phyloP scores from a whole-genome alignment of 1,140 invertebrate genomes.

The Drosophila trapezifrons region DNA sequence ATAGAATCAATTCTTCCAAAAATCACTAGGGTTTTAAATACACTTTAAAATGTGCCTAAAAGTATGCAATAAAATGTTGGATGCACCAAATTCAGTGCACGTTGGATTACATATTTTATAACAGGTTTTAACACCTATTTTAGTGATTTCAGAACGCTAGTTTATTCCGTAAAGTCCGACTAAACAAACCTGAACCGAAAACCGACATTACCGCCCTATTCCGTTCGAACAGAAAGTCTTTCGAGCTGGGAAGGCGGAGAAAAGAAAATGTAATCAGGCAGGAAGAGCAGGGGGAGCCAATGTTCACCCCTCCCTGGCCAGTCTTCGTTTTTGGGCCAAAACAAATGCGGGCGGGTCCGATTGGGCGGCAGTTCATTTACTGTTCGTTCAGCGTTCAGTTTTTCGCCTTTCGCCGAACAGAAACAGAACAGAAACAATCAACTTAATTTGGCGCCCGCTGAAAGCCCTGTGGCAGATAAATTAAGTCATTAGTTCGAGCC shows the following conservation, averaged over 20 bases:
- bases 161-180: no score
- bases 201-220: no score
- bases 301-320: no score
- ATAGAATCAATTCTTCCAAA: no score
- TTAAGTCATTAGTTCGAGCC: constrained; percentile 84
- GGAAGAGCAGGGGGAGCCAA: constrained; percentile 1
- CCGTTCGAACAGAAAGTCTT: not conserved
- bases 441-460: constrained; percentile 83
- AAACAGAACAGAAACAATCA: constrained; percentile 70
- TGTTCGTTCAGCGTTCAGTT: constrained; percentile 29
- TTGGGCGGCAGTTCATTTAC: constrained; percentile 48
- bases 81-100: no score
- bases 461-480: constrained; percentile 84
- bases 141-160: no score
- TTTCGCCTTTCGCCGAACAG: constrained; percentile 1
- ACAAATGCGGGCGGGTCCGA: constrained; percentile 28
- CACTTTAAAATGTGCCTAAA: no score
- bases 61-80: no score
- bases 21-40: no score
- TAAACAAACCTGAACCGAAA: no score
- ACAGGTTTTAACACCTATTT: no score
- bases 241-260: not conserved
- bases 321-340: not conserved
- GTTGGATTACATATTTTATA: no score
- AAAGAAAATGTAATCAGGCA: constrained; percentile 60